Base-by-base conservation (phyloP, 2,888 invertebrate genomes). In the Sycophila texana region DNA sequence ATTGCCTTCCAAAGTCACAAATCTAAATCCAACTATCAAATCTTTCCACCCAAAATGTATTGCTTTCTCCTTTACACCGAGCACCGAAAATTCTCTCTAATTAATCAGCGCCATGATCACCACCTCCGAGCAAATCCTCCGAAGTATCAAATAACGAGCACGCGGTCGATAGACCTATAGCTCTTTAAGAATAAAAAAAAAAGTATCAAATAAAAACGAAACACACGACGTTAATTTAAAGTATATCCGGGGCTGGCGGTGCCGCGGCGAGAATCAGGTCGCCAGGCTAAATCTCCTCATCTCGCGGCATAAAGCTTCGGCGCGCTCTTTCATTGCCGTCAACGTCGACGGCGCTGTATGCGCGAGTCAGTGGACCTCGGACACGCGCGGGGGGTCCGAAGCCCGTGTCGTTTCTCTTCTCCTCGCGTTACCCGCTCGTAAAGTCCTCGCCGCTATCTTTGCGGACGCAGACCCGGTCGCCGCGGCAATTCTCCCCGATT, bases 371-470 rank as follows among this genome's bases (percentile, higher is more conserved):
- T 53, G 26, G 53, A 53, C 67, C 26, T 47, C 16, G 18, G 26
- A 39, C 14, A 39, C 18, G 61, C 61, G 13, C 4, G 5, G 16
- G 30, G 26, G 30, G 14, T 16, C 14, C 5, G 5, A 2, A 14
- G 22, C 55, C 7, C n/a, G 57, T 5, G 39, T n/a, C 39, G 22
- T 22, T 30, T 22, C 53, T 22, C 61, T 39, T 30, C 63, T 63
- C 2, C 65, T 74, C 57, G 53, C 55, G 74, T 65, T 60, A 68
- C 74, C 63, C 63, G 70, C 77, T 76, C 80, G 72, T 77, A 76
- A 63, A 75, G 39, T 66, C 66, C 14, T 39, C 13, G 39, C 63
- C 30, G 68, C 60, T 67, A 53, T 67, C 74, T 67, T 5, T 75
- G 57, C 20, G 58, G 26, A 57, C 39, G 57, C 70, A 58, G 57